Percentiles rank a stretch among this genome's conserved stretches.
Conservation (phyloP, 2,797 vertebrate species). For the Pogoniulus pusillus region DNA sequence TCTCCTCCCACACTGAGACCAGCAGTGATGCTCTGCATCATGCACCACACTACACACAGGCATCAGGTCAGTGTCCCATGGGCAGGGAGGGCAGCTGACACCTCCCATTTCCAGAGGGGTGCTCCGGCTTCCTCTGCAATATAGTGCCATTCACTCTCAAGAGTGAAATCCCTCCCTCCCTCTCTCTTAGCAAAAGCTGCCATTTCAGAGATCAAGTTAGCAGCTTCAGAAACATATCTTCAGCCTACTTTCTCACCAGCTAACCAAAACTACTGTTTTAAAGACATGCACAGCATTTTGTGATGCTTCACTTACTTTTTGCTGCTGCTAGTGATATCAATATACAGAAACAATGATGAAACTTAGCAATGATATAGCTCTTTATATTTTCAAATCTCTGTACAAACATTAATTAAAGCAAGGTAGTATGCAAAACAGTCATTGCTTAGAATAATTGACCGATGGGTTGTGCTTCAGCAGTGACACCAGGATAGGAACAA, state of each 20-base stretch:
- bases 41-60: too few relatives aligned
- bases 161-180: neutral
- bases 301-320: accelerated
- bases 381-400: conserved; percentile 53
- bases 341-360: neutral
- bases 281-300: neutral
- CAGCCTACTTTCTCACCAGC: neutral
- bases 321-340: neutral
- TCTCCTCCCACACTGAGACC: neutral
- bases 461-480: neutral
- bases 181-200: neutral
- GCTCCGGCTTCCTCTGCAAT: accelerated
- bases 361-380: conserved; percentile 42
- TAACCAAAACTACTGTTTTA: neutral
- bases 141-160: accelerated
- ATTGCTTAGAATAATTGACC: neutral
- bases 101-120: neutral
- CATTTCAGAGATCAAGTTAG: neutral
- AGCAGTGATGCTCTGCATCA: accelerated
- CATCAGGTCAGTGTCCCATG: accelerated
- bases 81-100: neutral
- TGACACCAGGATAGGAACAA: neutral
- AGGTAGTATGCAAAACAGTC: conserved; percentile 34
- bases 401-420: conserved; percentile 56
- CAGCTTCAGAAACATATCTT: neutral